Evolutionary conservation across 2,888 invertebrate species (phyloP), one percentile per base, ranked within the genome.

Genomic region (Heliconius aoede): DNA sequence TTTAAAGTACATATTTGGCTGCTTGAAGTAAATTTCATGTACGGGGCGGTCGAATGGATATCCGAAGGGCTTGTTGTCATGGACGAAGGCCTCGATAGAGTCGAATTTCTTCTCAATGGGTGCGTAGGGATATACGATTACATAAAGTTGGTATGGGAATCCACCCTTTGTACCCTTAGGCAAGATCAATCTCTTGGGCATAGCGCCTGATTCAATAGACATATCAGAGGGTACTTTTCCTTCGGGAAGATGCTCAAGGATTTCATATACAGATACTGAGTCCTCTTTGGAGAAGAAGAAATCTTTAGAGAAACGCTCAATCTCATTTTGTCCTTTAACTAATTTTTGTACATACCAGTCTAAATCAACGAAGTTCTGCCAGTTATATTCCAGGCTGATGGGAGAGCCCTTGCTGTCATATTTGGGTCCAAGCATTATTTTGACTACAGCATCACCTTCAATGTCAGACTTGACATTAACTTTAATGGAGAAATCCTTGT

Each of bases 91-190:
- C 80, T 87, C 86, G 79, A 86, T 87, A 1, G 82, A 78, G 2
- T 88, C 87, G 64, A 85, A 83, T 28, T 79, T 74, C 55, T 87
- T 86, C 69, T 94, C 92, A 51, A 91, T 86, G 13, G 89, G 87
- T 68, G 92, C 89, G 83, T 91, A 94, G 67, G 96, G 95, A 82
- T 95, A 95, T 30, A 96, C 94, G 72, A 96, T 94, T 73, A 96
- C 95, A 89, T 95, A 96, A 78, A 97, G 84, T 82, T 96, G 95
- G 93, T 95, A 95, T 73, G 95, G 95, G 89, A 95, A 95, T 73
- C 97, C 97, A 80, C 95, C 95, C 60, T 90, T 90, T 82, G 94
- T 96, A 85, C 97, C 97, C 86, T 95, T 96, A 58, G 97, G 97
- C 77, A 97, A 88, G 85, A 97, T 90, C 72, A 97, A 91, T 81